Evolutionary conservation across 1,140 invertebrate genomes (phyloP).

Genomic region (Diachasma alloeum): DNA sequence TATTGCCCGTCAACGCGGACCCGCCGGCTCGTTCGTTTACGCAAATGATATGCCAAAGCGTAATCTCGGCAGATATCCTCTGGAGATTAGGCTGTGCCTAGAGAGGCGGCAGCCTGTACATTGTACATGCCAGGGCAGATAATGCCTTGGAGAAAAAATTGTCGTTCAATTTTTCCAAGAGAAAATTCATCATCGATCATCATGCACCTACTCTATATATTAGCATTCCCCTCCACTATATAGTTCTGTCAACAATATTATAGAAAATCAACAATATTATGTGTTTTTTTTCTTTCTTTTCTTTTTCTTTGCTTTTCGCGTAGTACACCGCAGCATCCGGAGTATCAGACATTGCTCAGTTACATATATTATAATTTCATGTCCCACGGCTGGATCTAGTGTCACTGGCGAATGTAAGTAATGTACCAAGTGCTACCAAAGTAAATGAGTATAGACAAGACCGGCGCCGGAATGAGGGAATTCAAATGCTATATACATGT

Average conservation of each 20-base stretch:
- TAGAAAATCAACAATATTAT: too few species aligned
- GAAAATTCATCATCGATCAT: not conserved
- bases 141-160: not conserved
- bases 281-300: too few species aligned
- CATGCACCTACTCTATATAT: too few species aligned
- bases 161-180: not conserved
- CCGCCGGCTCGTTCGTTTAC: constrained; percentile 60
- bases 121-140: not conserved
- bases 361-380: constrained; percentile 34
- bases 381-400: constrained; percentile 46
- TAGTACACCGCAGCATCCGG: constrained; percentile 29
- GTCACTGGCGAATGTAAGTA: constrained; percentile 28
- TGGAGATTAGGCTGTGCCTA: constrained; percentile 49
- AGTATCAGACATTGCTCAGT: constrained; percentile 17
- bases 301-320: too few species aligned
- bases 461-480: not conserved
- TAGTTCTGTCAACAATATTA: too few species aligned
- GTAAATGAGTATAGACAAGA: constrained; percentile 13
- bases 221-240: too few species aligned
- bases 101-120: not conserved
- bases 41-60: constrained; percentile 64
- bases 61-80: constrained; percentile 58
- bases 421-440: not conserved
- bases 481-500: not conserved
- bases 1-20: constrained; percentile 62